These are phyloP conservation scores for Poeciliopsis infans DNA, from an alignment of 2,797 vertebrate genomes.

Conservation along the genomic window DNA sequence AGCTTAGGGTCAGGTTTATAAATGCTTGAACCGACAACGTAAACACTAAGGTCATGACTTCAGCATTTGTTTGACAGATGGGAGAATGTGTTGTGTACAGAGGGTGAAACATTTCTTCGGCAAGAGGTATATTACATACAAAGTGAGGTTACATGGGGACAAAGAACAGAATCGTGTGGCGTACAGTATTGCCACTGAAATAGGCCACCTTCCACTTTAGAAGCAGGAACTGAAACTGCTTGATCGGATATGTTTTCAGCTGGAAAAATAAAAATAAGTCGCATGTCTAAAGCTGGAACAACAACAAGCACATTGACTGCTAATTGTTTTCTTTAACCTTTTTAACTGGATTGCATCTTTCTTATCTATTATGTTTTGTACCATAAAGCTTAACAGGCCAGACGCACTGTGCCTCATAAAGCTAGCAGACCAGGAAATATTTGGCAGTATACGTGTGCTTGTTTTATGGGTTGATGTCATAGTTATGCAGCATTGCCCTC, in stretches of 20 bases:
- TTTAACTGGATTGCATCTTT: slow-evolving; percentile 15
- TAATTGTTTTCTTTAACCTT: slow-evolving; percentile 2
- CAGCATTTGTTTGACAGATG: slow-evolving; percentile 12
- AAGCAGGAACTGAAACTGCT: slow-evolving; percentile 12
- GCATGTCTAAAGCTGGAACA: background rate
- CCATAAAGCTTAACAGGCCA: slow-evolving; percentile 34
- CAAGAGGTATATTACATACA: background rate
- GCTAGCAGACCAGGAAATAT: slow-evolving; percentile 41
- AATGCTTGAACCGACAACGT: slow-evolving; percentile 19
- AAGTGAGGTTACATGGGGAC: background rate
- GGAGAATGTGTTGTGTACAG: background rate
- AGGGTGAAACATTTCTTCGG: slow-evolving; percentile 3
- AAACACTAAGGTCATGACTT: slow-evolving; percentile 14
- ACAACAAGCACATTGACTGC: background rate
- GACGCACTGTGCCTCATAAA: slow-evolving; percentile 45
- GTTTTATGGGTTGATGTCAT: slow-evolving; percentile 77
- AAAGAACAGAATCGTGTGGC: background rate
- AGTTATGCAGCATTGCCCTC: slow-evolving; percentile 69
- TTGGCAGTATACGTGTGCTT: slow-evolving; percentile 42
- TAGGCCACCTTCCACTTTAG: slow-evolving; percentile 3
- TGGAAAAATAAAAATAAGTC: slow-evolving; percentile 7
- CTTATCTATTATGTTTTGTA: slow-evolving; percentile 30
- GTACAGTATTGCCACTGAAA: slow-evolving; percentile 12
- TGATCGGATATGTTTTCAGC: slow-evolving; percentile 10
- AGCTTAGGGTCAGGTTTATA: slow-evolving; percentile 18